Evolutionary conservation across 2,113 vertebrate genomes (phyloP).

Genomic region (Corvus moneduloides): DNA sequence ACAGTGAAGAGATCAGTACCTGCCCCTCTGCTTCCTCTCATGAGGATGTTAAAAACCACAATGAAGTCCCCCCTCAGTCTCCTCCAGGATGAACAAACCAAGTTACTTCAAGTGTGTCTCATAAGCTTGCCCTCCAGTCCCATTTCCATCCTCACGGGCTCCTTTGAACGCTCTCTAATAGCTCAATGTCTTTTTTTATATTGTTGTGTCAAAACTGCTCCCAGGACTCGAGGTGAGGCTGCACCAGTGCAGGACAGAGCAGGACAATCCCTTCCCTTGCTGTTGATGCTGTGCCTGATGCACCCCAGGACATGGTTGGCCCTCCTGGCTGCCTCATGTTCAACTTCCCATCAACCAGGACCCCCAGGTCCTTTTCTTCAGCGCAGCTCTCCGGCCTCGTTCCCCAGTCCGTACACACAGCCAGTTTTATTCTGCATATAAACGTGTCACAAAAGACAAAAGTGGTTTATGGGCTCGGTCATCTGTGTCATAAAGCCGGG

Average conservation of each 20-base stretch:
- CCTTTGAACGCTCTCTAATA: not conserved
- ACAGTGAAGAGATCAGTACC: not conserved
- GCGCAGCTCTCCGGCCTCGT: not conserved
- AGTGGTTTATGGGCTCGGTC: not conserved
- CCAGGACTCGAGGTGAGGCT: not conserved
- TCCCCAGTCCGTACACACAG: not conserved
- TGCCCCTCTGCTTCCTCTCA: not conserved
- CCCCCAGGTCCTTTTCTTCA: not conserved
- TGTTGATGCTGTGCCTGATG: not conserved
- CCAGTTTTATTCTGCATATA: not conserved
- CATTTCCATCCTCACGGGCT: too few relatives aligned
- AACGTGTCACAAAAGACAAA: not conserved
- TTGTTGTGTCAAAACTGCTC: not conserved
- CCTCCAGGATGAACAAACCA: not conserved
- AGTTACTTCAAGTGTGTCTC: not conserved
- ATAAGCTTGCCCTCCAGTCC: not conserved
- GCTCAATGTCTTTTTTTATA: not conserved
- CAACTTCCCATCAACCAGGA: not conserved
- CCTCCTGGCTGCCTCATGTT: fast-evolving
- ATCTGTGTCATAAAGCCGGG: fast-evolving
- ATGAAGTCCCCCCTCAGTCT: not conserved
- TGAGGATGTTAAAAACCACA: not conserved
- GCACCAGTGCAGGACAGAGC: not conserved
- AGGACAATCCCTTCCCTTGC: not conserved
- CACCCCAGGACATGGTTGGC: not conserved